phyloP scores from a whole-genome alignment of 2,797 vertebrate species.

The Lepidocolaptes lacrymiger region DNA sequence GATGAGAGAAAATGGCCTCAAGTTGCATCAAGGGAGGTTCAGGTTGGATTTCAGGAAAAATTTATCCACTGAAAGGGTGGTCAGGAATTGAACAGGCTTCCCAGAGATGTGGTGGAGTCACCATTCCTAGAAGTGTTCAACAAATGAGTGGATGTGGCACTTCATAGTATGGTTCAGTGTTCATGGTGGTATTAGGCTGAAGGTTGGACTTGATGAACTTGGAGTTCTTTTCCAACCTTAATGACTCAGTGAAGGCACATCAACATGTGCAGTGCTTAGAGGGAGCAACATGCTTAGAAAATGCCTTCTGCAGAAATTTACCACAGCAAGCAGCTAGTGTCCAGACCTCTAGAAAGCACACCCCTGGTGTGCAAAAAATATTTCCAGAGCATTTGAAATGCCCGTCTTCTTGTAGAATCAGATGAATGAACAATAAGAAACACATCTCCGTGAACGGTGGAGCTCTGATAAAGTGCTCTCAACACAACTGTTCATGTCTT shows the following conservation, averaged over 20 bases:
- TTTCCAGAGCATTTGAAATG: not conserved
- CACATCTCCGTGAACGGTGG: not conserved
- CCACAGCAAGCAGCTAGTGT: not conserved
- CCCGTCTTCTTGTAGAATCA: not conserved
- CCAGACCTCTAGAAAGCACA: not conserved
- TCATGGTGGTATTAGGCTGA: not conserved
- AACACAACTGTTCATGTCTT: not conserved
- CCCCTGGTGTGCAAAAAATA: not conserved
- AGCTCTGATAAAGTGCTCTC: not conserved
- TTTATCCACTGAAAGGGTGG: not conserved
- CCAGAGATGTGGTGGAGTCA: too few relatives aligned
- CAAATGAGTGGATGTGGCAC: not conserved
- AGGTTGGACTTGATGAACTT: not conserved
- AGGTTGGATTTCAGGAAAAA: not conserved
- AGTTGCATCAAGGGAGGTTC: not conserved
- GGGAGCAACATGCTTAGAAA: not conserved
- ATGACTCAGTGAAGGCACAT: not conserved
- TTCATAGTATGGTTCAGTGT: not conserved
- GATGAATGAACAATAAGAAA: not conserved
- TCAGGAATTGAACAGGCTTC: not conserved
- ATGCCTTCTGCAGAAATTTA: not conserved
- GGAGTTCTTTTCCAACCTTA: not conserved
- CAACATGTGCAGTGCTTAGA: not conserved
- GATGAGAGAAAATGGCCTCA: not conserved
- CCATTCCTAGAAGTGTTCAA: not conserved